Evolutionary conservation across 2,113 vertebrate species (phyloP).

Genomic region (Takifugu flavidus): DNA sequence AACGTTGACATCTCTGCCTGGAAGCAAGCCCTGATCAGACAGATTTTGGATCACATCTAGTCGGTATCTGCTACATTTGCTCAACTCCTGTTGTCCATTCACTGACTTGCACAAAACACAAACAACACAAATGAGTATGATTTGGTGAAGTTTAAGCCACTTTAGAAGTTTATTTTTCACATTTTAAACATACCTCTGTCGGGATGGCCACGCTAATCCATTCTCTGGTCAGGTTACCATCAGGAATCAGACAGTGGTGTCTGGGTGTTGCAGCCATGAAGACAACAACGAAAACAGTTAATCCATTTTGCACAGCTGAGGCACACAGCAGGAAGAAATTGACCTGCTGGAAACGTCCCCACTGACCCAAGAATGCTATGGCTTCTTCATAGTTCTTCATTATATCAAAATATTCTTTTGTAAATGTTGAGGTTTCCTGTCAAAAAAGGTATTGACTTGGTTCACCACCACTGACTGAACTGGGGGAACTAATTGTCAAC

Average conservation of each 20-base stretch:
- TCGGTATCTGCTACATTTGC: neutral
- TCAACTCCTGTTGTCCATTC: neutral
- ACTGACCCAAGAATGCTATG: neutral
- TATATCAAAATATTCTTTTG: neutral
- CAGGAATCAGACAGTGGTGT: neutral
- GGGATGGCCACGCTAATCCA: neutral
- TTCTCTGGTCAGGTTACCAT: neutral
- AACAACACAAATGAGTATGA: neutral
- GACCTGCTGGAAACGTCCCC: conserved; percentile 1
- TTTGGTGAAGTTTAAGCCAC: neutral
- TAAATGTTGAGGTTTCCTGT: too few relatives aligned
- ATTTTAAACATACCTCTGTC: neutral
- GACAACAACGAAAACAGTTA: neutral
- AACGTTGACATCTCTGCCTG: neutral
- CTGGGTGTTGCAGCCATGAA: neutral
- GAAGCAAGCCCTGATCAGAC: neutral
- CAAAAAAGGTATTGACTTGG: too few relatives aligned
- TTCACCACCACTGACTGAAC: too few relatives aligned
- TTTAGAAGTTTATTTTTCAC: neutral
- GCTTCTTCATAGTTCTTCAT: neutral
- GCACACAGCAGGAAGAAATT: neutral
- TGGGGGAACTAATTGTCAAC: too few relatives aligned
- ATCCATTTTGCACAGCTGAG: neutral
- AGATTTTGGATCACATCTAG: neutral
- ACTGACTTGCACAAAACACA: neutral